Evolutionary conservation across 2,797 vertebrate species (phyloP).

Genomic region (Geotrypetes seraphini): DNA sequence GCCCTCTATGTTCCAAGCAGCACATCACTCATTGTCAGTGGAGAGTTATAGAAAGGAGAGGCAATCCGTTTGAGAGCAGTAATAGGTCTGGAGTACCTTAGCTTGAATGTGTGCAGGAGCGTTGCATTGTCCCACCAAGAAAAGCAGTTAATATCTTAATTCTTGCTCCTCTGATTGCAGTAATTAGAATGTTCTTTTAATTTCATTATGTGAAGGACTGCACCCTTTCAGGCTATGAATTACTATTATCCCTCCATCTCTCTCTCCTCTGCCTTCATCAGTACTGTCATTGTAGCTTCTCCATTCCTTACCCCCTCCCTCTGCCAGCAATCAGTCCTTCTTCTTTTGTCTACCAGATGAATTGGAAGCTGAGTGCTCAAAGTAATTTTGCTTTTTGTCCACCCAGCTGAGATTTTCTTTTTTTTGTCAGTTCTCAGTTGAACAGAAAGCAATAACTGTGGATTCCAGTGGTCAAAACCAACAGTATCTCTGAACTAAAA

Average conservation of each 20-base stretch:
- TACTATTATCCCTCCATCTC: not conserved
- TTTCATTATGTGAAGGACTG: constrained; percentile 2
- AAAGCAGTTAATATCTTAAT: constrained; percentile 11
- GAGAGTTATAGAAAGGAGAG: no score
- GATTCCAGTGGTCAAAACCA: no score
- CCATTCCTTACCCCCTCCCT: not conserved
- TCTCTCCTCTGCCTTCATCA: not conserved
- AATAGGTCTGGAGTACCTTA: no score
- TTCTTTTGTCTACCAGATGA: constrained; percentile 4
- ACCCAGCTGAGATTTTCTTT: no score
- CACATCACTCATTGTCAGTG: no score
- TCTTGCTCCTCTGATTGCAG: constrained; percentile 3
- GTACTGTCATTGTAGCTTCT: constrained; percentile 2
- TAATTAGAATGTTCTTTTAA: constrained; percentile 15
- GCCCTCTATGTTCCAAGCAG: no score
- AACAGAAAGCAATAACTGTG: no score
- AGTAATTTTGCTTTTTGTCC: constrained; percentile 8
- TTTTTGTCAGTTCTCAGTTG: no score
- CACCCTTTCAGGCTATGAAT: constrained; percentile 1
- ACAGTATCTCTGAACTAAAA: no score
- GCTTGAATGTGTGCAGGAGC: no score
- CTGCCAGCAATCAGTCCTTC: constrained; percentile 6
- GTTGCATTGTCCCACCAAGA: constrained; percentile 1
- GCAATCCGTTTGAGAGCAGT: no score
- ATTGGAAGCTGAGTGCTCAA: not conserved